phyloP scores from a whole-genome alignment of 2,113 vertebrate genomes.

The Prunella himalayana region DNA sequence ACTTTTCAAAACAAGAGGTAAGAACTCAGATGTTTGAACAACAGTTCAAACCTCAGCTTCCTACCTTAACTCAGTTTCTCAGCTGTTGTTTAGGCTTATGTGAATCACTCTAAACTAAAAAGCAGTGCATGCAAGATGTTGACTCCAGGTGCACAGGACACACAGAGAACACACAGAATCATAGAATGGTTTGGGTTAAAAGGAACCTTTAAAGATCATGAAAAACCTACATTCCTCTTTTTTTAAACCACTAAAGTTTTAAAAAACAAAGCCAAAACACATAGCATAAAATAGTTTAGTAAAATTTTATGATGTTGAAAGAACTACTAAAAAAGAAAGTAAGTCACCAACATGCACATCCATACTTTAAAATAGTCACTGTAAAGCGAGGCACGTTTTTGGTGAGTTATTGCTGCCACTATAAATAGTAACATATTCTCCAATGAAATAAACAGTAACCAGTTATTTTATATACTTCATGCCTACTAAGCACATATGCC shows the following conservation, averaged over 20 bases:
- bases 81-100: neutral
- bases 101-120: neutral
- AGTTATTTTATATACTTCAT: neutral
- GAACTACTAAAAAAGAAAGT: neutral
- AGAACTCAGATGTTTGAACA: neutral
- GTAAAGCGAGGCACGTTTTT: neutral
- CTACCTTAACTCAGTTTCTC: neutral
- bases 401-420: neutral
- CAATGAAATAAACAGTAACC: neutral
- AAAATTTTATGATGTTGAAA: neutral
- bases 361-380: neutral
- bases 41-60: neutral
- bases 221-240: neutral
- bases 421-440: neutral
- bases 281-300: neutral
- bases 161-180: neutral
- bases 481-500: neutral
- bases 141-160: neutral
- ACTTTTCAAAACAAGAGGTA: neutral
- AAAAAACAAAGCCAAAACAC: neutral
- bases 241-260: neutral
- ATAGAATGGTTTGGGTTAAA: neutral
- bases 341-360: neutral
- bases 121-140: neutral
- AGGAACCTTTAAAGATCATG: neutral